phyloP scores from a whole-genome alignment of 2,888 invertebrate species.

The Pristionchus japonicus region DNA sequence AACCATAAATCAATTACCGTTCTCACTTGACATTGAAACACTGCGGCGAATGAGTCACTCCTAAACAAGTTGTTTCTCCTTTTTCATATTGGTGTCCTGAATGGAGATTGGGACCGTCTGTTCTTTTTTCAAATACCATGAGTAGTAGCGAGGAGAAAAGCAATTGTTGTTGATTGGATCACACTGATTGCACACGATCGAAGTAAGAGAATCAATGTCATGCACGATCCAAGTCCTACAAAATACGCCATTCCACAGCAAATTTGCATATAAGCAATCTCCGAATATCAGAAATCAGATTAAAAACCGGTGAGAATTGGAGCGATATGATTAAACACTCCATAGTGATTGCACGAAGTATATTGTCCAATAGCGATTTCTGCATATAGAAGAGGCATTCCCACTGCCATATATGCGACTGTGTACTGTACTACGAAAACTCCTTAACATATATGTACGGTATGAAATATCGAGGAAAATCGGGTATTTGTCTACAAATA shows the following conservation, averaged over 20 bases:
- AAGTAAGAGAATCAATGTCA: slow-evolving; percentile 23
- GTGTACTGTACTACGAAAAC: slow-evolving; percentile 54
- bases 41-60: not conserved
- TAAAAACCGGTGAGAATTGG: slow-evolving; percentile 7
- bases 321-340: slow-evolving; percentile 25
- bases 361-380: slow-evolving; percentile 62
- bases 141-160: not conserved
- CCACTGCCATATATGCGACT: slow-evolving; percentile 50
- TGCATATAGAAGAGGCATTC: slow-evolving; percentile 57
- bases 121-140: too few species aligned
- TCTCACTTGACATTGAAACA: slow-evolving; percentile 7
- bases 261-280: too few species aligned
- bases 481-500: too few species aligned
- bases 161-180: not conserved
- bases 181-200: not conserved
- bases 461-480: too few species aligned
- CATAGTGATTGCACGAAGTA: slow-evolving; percentile 48
- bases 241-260: not conserved
- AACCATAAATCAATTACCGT: not conserved
- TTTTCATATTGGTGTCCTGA: slow-evolving; percentile 20
- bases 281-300: not conserved
- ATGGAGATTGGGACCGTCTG: too few species aligned
- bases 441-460: slow-evolving; percentile 29
- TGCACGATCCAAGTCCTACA: slow-evolving; percentile 13
- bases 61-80: not conserved